Evolutionary conservation across 2,888 invertebrate genomes (phyloP), one percentile per base, ranked within the genome.

Genomic region (Euplagia quadripunctaria): DNA sequence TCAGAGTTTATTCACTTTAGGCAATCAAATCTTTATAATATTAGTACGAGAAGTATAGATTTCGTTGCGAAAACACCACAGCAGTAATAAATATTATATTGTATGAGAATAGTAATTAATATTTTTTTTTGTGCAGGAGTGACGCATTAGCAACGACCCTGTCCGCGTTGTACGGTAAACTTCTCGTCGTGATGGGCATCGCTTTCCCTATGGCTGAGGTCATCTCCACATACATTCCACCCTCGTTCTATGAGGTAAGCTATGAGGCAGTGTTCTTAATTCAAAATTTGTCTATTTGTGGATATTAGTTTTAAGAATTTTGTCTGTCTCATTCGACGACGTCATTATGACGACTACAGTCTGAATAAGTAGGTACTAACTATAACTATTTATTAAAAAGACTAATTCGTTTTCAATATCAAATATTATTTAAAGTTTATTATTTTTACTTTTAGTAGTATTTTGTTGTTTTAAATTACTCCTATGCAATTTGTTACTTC

Each of bases 121-220:
- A 0, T 68, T 52, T 55, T 64, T 68, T 1, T 77, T n/a, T 51
- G 17, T 46, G 16, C 67, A 99, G 98, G 85, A 94, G 96, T 78
- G 98, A 99, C 93, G 98, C 98, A 81, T 94, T 99, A 89, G 98
- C 98, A 75, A 98, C 98, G 55, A 98, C 98, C 31, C 96, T 99
- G 82, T 99, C 99, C 79, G 99, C 99, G 0, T 96, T 99, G 49
- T 99, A 99, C 92, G 99, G 99, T 67, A 99, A 99, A 94, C 96
- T 99, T 70, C 94, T 99, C 85, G 98, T 99, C 64, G 99, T 99
- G 67, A 98, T 99, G 98, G 99, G 99, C 1, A 97, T 98, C 80
- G 98, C 99, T 20, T 98, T 99, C 94, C 99, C 99, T 70, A 98
- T 99, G 97, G 98, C 99, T 79, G 99, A 99, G 96, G 98, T 99